Base-by-base conservation (phyloP, 2,888 invertebrate species). In the Xiphydria camelus region DNA sequence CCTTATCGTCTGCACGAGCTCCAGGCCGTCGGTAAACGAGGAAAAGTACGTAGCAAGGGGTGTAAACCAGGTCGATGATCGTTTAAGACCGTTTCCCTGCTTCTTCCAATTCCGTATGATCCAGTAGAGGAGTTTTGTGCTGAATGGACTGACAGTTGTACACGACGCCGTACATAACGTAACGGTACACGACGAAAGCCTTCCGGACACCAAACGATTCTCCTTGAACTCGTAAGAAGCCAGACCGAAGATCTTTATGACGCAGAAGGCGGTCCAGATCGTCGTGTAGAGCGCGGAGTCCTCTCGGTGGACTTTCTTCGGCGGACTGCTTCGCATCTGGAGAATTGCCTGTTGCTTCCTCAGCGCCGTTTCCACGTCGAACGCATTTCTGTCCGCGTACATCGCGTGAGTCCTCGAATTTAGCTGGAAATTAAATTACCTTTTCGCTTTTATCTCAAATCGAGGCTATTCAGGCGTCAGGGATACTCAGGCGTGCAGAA, bases 191-290 rank as follows among this genome's bases (percentile, higher is more conserved):
- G n/a, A n/a, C n/a, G n/a, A n/a, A n/a, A n/a, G 2, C 14, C 37
- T 47, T 1, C 67, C 71, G 1, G 67, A 57, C 0, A 57, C 54
- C 2, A 70, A 51, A 5, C 53, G 51, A 18, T 67, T 57, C 19
- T 55, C 55, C 19, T 47, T 51, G 38, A 65, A 64, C 12, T 59
- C 51, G 47, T 73, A 75, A 5, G 75, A 74, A 2, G 68, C 68
- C n/a, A 69, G 47, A 5, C 75, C 75, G 36, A 75, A 67, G 14
- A 67, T 3, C 43, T 65, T 60, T 4, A 62, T 39, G 2, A 62
- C 35, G 37, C 62, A 68, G 32, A 70, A 45, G 10, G 62, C 17
- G 1, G 73, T 72, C 14, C 61, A 66, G 34, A 66, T 42, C 12
- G 63, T 61, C n/a, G 61, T 52, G 35, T 70, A 73, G 12, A 74